Evolutionary conservation across 1,140 invertebrate species (phyloP).

Genomic region (Aphaenogaster ashmeadi): DNA sequence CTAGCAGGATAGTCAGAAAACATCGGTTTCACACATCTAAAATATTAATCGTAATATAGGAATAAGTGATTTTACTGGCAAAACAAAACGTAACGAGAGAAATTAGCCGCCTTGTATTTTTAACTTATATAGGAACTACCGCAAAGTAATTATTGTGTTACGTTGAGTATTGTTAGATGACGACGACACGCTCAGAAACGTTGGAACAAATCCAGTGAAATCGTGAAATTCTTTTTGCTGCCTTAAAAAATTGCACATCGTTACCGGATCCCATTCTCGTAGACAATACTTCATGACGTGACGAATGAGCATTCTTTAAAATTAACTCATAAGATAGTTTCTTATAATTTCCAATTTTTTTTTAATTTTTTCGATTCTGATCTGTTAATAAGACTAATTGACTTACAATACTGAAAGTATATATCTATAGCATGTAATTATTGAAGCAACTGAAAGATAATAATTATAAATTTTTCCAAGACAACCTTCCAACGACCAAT

Average conservation of each 20-base stretch:
- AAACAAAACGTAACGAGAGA: not conserved
- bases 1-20: not conserved
- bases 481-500: not conserved
- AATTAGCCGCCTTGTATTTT: constrained; percentile 17
- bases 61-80: not conserved
- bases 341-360: constrained; percentile 1
- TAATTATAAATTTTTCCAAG: not conserved
- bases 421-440: not conserved
- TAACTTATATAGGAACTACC: not conserved
- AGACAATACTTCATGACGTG: not conserved
- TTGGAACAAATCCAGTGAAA: constrained; percentile 38
- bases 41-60: not conserved
- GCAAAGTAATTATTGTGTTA: constrained; percentile 1
- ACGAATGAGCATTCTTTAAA: not conserved
- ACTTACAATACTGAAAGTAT: not conserved
- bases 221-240: constrained; percentile 31
- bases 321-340: not conserved
- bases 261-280: constrained; percentile 35
- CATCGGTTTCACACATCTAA: not conserved
- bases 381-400: not conserved
- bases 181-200: constrained; percentile 13
- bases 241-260: not conserved
- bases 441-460: not conserved
- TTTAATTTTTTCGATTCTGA: not conserved
- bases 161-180: constrained; percentile 16